A percentile compares a stretch with the other conserved stretches of the same genome.
phyloP scores from a whole-genome alignment of 2,888 invertebrate genomes.

The Stegana nigrithorax region DNA sequence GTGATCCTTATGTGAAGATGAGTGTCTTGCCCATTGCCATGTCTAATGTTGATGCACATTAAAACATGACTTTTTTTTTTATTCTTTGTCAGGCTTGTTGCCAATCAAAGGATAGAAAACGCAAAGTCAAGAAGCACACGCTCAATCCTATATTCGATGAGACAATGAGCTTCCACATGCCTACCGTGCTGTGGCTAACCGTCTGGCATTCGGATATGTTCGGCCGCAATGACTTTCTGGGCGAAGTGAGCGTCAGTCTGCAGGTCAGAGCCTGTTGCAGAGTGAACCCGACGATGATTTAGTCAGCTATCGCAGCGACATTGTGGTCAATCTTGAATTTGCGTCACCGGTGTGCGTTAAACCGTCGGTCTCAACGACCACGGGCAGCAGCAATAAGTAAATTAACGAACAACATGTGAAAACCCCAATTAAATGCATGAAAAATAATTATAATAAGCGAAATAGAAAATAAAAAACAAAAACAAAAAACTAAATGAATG shows the following conservation, averaged over 20 bases:
- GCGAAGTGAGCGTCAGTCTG: conserved; percentile 92
- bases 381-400: conserved; percentile 65
- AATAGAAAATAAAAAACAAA: too few relatives aligned
- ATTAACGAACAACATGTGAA: too few relatives aligned
- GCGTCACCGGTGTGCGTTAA: conserved; percentile 77
- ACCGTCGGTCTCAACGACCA: conserved; percentile 52
- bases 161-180: conserved; percentile 88
- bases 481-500: too few relatives aligned
- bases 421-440: too few relatives aligned
- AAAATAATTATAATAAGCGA: too few relatives aligned
- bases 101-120: conserved; percentile 94
- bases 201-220: conserved; percentile 99
- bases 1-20: conserved; percentile 93
- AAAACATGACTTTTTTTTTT: too few relatives aligned
- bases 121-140: conserved; percentile 95
- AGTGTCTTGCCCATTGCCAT: too few relatives aligned
- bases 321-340: conserved; percentile 92
- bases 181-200: conserved; percentile 92
- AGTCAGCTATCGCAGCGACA: conserved; percentile 87
- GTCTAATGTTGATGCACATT: too few relatives aligned
- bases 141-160: conserved; percentile 95
- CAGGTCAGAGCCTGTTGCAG: conserved; percentile 90
- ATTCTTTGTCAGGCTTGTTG: too few relatives aligned
- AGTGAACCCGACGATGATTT: conserved; percentile 90
- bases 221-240: conserved; percentile 95